Percentiles rank a stretch among this genome's conserved stretches.
Conservation (phyloP, 1,140 invertebrate genomes). For the Brachionus paranguensis region DNA sequence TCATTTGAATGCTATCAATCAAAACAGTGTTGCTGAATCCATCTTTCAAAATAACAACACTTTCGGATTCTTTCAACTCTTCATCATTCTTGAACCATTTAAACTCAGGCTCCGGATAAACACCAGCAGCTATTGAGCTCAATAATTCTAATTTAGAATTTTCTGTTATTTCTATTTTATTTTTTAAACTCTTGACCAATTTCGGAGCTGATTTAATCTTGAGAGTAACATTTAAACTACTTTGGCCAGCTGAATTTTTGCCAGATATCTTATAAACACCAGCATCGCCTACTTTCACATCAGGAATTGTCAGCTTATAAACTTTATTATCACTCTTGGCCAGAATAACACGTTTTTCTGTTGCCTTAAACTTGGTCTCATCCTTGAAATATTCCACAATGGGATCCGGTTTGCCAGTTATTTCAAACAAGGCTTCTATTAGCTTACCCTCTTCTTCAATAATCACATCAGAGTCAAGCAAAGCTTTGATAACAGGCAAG, state of each 20-base stretch:
- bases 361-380: conserved; percentile 23
- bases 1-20: background rate
- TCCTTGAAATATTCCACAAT: conserved; percentile 35
- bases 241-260: conserved; percentile 4
- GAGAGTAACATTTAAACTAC: background rate
- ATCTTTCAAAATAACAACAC: background rate
- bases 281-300: background rate
- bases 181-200: conserved; percentile 11
- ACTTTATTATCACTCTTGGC: conserved; percentile 4
- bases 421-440: background rate
- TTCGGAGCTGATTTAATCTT: conserved; percentile 28
- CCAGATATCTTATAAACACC: background rate
- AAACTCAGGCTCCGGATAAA: conserved; percentile 28
- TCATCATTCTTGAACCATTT: conserved; percentile 36
- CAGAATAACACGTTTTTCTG: conserved; percentile 20
- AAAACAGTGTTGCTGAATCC: background rate
- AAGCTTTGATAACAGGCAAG: background rate
- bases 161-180: background rate
- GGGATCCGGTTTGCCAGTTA: conserved; percentile 21
- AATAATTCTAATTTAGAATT: conserved; percentile 3
- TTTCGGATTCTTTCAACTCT: background rate
- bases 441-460: background rate
- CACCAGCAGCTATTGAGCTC: conserved; percentile 4
- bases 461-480: background rate
- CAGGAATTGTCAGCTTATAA: conserved; percentile 1